Evolutionary conservation across 2,888 invertebrate species (phyloP).

Genomic region (Lithophane leautieri): DNA sequence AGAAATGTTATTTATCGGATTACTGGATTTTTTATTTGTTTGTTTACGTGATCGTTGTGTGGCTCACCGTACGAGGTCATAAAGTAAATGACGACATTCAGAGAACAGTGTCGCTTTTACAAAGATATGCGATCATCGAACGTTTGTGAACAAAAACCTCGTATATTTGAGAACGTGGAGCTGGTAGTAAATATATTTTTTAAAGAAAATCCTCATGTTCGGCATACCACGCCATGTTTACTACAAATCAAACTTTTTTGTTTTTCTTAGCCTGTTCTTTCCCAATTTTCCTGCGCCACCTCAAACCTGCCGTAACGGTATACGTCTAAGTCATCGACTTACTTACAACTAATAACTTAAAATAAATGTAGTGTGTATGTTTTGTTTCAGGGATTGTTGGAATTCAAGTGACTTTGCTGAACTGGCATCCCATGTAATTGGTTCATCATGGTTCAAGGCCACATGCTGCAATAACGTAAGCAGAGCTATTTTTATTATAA

Average conservation of each 20-base stretch:
- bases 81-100: not conserved
- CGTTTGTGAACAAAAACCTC: not conserved
- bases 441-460: conserved; percentile 12
- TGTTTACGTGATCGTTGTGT: not conserved
- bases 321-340: too few relatives aligned
- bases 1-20: not conserved
- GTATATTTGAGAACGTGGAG: not conserved
- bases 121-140: not conserved
- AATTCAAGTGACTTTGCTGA: not conserved
- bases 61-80: not conserved
- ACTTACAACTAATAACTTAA: too few relatives aligned
- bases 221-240: too few relatives aligned
- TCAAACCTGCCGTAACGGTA: too few relatives aligned
- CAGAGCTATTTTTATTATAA: not conserved
- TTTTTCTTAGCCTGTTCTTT: too few relatives aligned
- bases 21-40: not conserved
- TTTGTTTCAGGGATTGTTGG: conserved; percentile 17
- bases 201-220: not conserved
- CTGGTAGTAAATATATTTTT: not conserved
- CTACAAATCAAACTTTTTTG: too few relatives aligned
- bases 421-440: not conserved
- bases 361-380: not conserved
- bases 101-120: not conserved
- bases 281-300: too few relatives aligned
- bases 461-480: conserved; percentile 36